Base-by-base conservation (phyloP, 1,140 invertebrate genomes). In the Eumeta japonica region DNA sequence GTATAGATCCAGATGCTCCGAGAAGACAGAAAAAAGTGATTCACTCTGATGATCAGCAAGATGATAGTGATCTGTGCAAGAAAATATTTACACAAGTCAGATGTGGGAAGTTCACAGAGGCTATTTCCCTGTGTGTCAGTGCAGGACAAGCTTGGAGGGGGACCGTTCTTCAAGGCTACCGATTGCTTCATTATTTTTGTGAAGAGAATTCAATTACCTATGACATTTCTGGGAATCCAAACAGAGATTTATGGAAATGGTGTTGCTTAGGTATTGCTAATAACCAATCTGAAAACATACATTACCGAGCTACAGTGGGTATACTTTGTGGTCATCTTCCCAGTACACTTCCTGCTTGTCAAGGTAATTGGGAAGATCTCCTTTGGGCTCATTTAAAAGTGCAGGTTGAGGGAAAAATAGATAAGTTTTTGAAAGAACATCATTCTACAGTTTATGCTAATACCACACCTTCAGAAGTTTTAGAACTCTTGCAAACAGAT, bases 1-100 rank as follows among this genome's bases (percentile, higher is more conserved):
- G 83, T 46, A 72, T 97, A 50, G 94, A 98, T 76, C 94, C 94
- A n/a, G 94, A 98, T 84, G 93, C 93, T 18, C 87, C 90, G 0
- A 73, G 84, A 13, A 78, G 92, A 39, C 84, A 95, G 55, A 84
- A 84, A 12, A 85, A 82, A 58, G 81, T 82, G 14, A 72, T 97
- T 11, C 92, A 96, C 73, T 87, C 93, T 57, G 75, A 96, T 33
- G 94, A 98, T 64, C 80, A 79, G 55, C 88, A 94, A 66, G 93
- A 97, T 79, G 93, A 97, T 54, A 76, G 79, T 39, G 78, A 88
- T 47, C 64, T 97, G 66, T 78, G 70, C 43, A 75, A 74, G 36
- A 66, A 71, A 49, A 77, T 94, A 20, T 92, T 92, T 54, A 72
- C 76, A n/a, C 81, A 87, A 72, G 81, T 97, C 27, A 79, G 93